These are phyloP conservation scores for Pseudococcus viburni DNA, from an alignment of 2,888 invertebrate species.

Conservation along the genomic window DNA sequence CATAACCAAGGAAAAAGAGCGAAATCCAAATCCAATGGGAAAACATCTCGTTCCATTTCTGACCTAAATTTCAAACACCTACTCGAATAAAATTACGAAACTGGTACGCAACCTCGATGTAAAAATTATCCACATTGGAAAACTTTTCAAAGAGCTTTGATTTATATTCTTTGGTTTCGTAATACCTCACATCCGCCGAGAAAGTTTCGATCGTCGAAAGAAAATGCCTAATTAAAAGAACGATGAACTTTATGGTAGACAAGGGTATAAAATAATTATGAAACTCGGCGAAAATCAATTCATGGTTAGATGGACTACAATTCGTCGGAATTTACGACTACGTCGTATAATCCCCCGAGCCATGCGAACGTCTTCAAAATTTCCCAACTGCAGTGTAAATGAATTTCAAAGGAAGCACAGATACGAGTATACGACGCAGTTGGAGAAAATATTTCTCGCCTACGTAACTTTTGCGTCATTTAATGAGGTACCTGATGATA, in stretches of 20 bases:
- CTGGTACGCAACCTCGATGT: too few relatives aligned
- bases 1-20: too few relatives aligned
- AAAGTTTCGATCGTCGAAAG: background rate
- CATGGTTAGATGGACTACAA: background rate
- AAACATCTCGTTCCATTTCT: too few relatives aligned
- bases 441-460: slow-evolving; percentile 38
- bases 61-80: too few relatives aligned
- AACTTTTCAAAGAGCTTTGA: too few relatives aligned
- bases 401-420: slow-evolving; percentile 37
- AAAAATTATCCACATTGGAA: too few relatives aligned
- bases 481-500: slow-evolving; percentile 54
- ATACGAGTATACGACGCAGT: background rate
- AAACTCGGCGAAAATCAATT: slow-evolving; percentile 20
- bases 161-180: too few relatives aligned
- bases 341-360: slow-evolving; percentile 15
- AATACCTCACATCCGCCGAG: background rate
- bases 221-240: background rate
- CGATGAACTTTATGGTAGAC: background rate
- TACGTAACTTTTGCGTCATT: slow-evolving; percentile 43
- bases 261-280: background rate
- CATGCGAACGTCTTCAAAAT: slow-evolving; percentile 22
- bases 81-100: too few relatives aligned
- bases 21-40: too few relatives aligned
- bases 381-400: slow-evolving; percentile 36
- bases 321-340: slow-evolving; percentile 36